Base-by-base conservation (phyloP, 2,113 vertebrate genomes). In the Dipodomys spectabilis region DNA sequence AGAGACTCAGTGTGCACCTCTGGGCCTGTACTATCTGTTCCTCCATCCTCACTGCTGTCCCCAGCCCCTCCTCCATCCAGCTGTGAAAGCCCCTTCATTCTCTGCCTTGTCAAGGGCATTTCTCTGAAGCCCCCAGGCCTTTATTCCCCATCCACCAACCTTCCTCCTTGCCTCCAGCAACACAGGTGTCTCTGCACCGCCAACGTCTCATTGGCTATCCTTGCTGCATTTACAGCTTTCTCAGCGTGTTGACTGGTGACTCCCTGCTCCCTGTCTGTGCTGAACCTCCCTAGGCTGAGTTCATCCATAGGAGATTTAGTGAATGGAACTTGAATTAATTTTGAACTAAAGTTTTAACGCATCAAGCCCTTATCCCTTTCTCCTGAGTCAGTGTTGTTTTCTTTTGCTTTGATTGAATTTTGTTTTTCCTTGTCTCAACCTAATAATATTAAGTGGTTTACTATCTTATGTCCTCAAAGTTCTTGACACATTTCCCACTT, bases 381-480 rank as follows among this genome's bases (percentile, higher is more conserved):
- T 78, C 28, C 94, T 78, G 20, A 30, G 49, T 49, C 49, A 49
- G 13, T 85, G 22, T 45, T 83, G 39, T 95, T 92, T 71, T 68
- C 75, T 78, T 44, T n/a, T 86, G 62, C 39, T 64, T 80, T 86
- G 53, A 57, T 13, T 57, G 53, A 57, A 49, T 92, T 88, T 93
- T 82, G 19, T 93, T 77, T 87, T 71, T 39, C n/a, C 60, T 81
- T 90, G 71, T 49, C 7, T 85, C 15, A 32, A 16, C n/a, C 53
- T 88, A 27, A 32, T 88, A 23, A 15, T 62, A 68, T 53, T 9
- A 49, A 49, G 49, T 68, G 35, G 67, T 85, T 90, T 71, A 22
- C 8, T 53, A 18, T 53, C 32, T 0, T 69, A 44, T 53, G 12
- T 39, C 71, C 80, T 86, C 71, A 96, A 35, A 75, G 77, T 74